Percentiles rank a stretch among this genome's conserved stretches.
These are phyloP conservation scores for Polypedilum pembai DNA, from an alignment of 1,140 invertebrate species.

Conservation along the genomic window DNA sequence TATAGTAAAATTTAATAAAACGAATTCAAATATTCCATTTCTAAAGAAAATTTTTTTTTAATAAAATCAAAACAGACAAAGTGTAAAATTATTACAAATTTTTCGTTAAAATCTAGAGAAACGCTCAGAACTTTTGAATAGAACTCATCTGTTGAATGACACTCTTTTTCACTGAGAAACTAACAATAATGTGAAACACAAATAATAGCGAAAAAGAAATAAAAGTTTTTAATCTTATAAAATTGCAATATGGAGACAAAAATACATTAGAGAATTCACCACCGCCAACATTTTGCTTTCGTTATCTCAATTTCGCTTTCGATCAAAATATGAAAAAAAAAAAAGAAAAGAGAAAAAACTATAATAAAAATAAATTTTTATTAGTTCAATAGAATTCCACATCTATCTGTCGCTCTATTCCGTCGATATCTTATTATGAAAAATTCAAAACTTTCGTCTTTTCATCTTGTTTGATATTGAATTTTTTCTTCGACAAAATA, in stretches of 20 bases:
- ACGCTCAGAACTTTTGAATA: neutral
- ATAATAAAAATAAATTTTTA: conserved; percentile 20
- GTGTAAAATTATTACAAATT: too few species aligned
- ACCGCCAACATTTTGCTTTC: too few species aligned
- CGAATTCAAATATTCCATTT: too few species aligned
- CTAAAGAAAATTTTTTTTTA: too few species aligned
- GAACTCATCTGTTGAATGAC: conserved; percentile 7
- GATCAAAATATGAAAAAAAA: neutral
- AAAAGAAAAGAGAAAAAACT: neutral
- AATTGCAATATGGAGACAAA: conserved; percentile 6
- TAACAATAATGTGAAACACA: neutral
- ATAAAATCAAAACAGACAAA: too few species aligned
- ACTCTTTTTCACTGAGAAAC: neutral
- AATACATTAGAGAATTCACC: neutral
- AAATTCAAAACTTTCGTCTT: conserved; percentile 24
- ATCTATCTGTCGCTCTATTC: neutral
- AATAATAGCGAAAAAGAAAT: conserved; percentile 6
- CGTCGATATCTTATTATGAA: conserved; percentile 1
- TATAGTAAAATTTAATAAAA: too few species aligned
- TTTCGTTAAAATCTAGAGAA: too few species aligned
- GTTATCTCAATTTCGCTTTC: too few species aligned
- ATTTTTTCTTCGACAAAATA: neutral
- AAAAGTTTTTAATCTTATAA: conserved; percentile 20
- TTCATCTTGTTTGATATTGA: neutral
- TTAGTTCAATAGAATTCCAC: conserved; percentile 21